These are phyloP conservation scores for Lasius platythorax DNA, from an alignment of 2,888 invertebrate genomes.

Conservation along the genomic window DNA sequence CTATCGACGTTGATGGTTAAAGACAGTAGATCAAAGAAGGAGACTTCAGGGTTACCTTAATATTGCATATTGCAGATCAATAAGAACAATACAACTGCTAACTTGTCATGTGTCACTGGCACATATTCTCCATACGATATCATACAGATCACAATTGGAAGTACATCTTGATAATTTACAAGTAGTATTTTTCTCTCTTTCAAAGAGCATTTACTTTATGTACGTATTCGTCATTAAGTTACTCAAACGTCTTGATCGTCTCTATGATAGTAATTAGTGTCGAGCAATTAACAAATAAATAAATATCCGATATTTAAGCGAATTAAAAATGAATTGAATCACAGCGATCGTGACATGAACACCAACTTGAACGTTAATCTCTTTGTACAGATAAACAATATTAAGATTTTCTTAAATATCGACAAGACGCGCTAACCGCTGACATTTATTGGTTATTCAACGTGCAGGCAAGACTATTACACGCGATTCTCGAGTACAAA, in stretches of 20 bases:
- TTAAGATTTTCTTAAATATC: slow-evolving; percentile 34
- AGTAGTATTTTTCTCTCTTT: not conserved
- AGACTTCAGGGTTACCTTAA: not conserved
- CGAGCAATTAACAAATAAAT: not conserved
- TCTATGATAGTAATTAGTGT: not conserved
- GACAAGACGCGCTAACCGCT: slow-evolving; percentile 15
- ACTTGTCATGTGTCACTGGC: not conserved
- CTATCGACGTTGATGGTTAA: not conserved
- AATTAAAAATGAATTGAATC: not conserved
- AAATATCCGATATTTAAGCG: not conserved
- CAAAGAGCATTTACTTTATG: not conserved
- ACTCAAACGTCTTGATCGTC: not conserved
- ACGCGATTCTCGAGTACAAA: slow-evolving; percentile 12
- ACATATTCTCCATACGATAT: slow-evolving; percentile 18
- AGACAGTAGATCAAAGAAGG: not conserved
- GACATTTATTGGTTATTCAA: slow-evolving; percentile 32
- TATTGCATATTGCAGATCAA: slow-evolving; percentile 43
- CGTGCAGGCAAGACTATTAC: slow-evolving; percentile 4
- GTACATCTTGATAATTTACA: not conserved
- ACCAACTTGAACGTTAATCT: not conserved
- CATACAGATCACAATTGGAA: slow-evolving; percentile 4
- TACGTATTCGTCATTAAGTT: not conserved
- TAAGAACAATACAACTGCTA: slow-evolving; percentile 15
- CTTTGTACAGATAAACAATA: not conserved
- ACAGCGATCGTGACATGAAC: not conserved